Conservation (phyloP, 2,888 invertebrate species). For the Ennomos erosarius region DNA sequence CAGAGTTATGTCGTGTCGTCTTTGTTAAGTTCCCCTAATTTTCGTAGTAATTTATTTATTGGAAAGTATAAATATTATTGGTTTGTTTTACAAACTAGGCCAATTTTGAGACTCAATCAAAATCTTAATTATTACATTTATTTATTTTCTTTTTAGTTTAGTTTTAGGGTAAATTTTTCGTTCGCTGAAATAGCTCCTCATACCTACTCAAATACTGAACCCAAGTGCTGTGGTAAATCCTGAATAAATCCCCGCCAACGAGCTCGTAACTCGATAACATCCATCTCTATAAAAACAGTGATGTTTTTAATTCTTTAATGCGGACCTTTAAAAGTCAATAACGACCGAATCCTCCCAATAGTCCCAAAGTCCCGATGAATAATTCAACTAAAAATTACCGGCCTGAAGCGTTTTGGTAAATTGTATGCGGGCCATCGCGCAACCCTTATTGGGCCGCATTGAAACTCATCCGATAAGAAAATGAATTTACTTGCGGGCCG, state of each 20-base stretch:
- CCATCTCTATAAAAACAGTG: constrained; percentile 30
- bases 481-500: constrained; percentile 52
- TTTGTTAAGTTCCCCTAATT: no score
- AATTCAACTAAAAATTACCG: constrained; percentile 27
- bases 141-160: no score
- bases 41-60: no score
- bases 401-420: constrained; percentile 53
- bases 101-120: no score
- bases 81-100: no score
- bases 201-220: not conserved
- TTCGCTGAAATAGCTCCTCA: not conserved
- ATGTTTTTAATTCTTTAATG: constrained; percentile 32
- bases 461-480: constrained; percentile 59
- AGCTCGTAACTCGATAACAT: constrained; percentile 13
- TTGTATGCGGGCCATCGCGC: constrained; percentile 40
- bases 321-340: constrained; percentile 31
- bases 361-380: no score
- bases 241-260: constrained; percentile 17
- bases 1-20: no score
- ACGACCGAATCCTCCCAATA: constrained; percentile 20
- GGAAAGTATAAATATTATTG: no score
- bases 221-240: constrained; percentile 9
- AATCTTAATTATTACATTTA: no score
- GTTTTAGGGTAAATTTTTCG: no score
- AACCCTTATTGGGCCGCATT: constrained; percentile 52